Conservation (phyloP, 1,140 invertebrate species). For the Laodelphax striatellus region DNA sequence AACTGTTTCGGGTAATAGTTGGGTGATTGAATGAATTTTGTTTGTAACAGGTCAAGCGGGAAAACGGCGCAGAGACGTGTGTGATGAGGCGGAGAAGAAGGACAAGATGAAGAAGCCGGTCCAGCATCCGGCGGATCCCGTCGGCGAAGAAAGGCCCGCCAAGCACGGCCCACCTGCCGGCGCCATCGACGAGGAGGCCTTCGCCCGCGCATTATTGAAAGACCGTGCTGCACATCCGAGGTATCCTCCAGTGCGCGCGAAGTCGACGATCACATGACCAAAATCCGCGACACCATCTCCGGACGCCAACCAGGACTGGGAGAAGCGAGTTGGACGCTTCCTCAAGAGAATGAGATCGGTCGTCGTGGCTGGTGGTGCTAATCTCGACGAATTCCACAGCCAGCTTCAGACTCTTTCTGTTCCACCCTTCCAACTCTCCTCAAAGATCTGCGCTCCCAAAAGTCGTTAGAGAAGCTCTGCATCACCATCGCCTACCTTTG, state of each 20-base stretch:
- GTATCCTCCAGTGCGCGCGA: conserved; percentile 76
- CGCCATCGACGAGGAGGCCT: conserved; percentile 78
- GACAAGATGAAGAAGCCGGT: too few species aligned
- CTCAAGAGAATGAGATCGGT: conserved; percentile 76
- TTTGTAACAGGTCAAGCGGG: too few species aligned
- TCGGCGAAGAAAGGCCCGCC: too few species aligned
- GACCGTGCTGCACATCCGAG: too few species aligned
- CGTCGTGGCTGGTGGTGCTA: conserved; percentile 61
- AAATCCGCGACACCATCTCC: conserved; percentile 59
- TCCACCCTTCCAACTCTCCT: conserved; percentile 69
- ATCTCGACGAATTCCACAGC: conserved; percentile 70
- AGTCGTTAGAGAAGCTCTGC: conserved; percentile 87
- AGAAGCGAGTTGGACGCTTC: conserved; percentile 80
- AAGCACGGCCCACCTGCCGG: conserved; percentile 40
- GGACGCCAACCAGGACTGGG: conserved; percentile 84
- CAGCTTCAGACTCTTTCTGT: conserved; percentile 72
- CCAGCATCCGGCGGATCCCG: too few species aligned
- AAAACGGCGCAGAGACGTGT: too few species aligned
- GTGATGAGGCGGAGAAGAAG: too few species aligned
- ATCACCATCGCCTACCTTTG: conserved; percentile 88
- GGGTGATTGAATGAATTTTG: too few species aligned
- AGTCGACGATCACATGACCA: conserved; percentile 69
- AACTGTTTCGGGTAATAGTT: too few species aligned
- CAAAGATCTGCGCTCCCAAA: conserved; percentile 75
- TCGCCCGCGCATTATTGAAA: conserved; percentile 78